Conservation (phyloP, 1,140 invertebrate genomes). For the Myzus persicae region DNA sequence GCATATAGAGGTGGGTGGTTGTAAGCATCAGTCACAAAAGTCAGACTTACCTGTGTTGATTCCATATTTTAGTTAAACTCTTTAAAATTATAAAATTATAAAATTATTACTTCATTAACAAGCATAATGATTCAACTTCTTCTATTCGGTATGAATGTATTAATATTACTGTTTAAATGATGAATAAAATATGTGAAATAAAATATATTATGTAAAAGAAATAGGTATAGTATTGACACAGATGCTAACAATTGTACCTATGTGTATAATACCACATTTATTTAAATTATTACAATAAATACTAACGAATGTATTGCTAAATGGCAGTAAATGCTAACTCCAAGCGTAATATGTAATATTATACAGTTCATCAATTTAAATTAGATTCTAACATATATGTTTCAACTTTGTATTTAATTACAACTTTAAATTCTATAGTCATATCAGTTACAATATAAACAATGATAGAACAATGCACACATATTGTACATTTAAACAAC, state of each 20-base stretch:
- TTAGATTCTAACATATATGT: neutral
- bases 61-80: neutral
- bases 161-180: neutral
- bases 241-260: neutral
- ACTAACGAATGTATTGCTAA: neutral
- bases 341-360: neutral
- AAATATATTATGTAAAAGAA: neutral
- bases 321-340: neutral
- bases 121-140: neutral
- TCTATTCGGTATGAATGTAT: neutral
- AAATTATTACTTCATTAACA: neutral
- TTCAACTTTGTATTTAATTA: neutral
- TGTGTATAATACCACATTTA: neutral
- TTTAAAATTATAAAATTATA: neutral
- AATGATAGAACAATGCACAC: neutral
- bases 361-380: neutral
- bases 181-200: neutral
- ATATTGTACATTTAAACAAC: neutral
- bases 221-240: neutral
- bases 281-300: neutral
- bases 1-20: neutral
- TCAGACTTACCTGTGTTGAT: neutral
- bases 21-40: neutral
- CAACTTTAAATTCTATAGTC: neutral
- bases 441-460: neutral